phyloP scores from a whole-genome alignment of 2,113 vertebrate species.

The Rhea americana region DNA sequence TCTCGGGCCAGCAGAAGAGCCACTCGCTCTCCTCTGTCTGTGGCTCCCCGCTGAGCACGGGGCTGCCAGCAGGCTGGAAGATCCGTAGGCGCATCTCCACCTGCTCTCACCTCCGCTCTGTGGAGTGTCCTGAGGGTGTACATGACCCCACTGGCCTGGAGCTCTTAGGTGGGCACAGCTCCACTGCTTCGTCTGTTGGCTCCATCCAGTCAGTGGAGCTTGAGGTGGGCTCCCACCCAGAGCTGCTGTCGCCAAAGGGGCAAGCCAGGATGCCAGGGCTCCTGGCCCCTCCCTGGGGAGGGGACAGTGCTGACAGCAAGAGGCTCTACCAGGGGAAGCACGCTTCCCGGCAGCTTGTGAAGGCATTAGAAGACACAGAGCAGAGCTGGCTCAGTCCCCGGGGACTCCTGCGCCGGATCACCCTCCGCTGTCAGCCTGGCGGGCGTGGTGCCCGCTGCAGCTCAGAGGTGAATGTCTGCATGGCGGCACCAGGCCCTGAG shows the following conservation, averaged over 20 bases:
- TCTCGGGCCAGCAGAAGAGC: slow-evolving; percentile 61
- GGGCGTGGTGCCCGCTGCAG: slow-evolving; percentile 71
- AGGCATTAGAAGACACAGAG: slow-evolving; percentile 53
- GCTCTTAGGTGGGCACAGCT: background rate
- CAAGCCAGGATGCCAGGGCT: background rate
- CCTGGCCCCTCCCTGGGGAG: slow-evolving; percentile 64
- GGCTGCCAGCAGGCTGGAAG: slow-evolving; percentile 69
- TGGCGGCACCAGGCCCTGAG: slow-evolving; percentile 44
- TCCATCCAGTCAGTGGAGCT: slow-evolving; percentile 24
- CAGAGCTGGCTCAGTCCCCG: background rate
- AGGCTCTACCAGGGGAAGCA: slow-evolving; percentile 83
- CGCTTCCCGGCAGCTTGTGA: slow-evolving; percentile 77
- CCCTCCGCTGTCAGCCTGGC: background rate
- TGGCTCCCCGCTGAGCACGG: background rate
- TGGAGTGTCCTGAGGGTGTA: slow-evolving; percentile 74
- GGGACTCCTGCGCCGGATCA: background rate
- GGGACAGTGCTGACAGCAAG: slow-evolving; percentile 64
- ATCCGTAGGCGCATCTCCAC: slow-evolving; percentile 82
- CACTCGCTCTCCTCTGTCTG: slow-evolving; percentile 77
- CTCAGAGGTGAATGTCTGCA: slow-evolving; percentile 71
- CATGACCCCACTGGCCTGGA: slow-evolving; percentile 70
- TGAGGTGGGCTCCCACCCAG: background rate
- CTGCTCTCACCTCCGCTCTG: slow-evolving; percentile 78
- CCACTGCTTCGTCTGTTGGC: background rate
- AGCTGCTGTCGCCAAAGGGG: background rate